Conservation (phyloP, 2,888 invertebrate species). For the Anagyrus pseudococci region DNA sequence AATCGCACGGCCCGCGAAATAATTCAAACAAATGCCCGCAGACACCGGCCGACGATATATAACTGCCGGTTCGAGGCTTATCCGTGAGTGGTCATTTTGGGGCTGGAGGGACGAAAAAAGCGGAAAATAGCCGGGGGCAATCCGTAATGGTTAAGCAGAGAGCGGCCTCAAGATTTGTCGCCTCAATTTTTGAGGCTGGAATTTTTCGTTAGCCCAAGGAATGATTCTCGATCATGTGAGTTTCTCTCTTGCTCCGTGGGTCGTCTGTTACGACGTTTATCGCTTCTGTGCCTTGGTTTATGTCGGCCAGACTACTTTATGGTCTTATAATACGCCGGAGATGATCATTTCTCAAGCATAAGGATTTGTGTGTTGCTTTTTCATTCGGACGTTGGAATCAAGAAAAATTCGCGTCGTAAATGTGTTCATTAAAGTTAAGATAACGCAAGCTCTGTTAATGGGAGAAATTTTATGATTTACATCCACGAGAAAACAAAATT, state of each 20-base stretch:
- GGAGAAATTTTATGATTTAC: too few relatives aligned
- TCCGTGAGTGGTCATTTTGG: constrained; percentile 60
- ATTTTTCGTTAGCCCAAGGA: constrained; percentile 7
- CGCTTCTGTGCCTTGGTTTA: too few relatives aligned
- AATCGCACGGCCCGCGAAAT: constrained; percentile 59
- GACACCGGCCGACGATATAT: constrained; percentile 50
- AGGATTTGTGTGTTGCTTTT: constrained; percentile 4
- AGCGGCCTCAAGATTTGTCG: constrained; percentile 53
- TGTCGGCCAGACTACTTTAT: too few relatives aligned
- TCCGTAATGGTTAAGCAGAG: constrained; percentile 59
- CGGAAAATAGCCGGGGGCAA: constrained; percentile 52
- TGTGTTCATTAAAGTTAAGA: constrained; percentile 11
- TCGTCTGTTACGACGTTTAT: constrained; percentile 4
- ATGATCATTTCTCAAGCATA: constrained; percentile 27
- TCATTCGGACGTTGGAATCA: constrained; percentile 7
- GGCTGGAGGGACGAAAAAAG: constrained; percentile 48
- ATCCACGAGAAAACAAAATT: too few relatives aligned
- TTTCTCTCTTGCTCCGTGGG: background rate
- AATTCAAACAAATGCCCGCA: constrained; percentile 60
- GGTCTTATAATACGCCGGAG: background rate
- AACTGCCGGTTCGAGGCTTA: constrained; percentile 55
- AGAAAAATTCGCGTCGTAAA: constrained; percentile 14
- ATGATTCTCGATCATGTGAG: constrained; percentile 22
- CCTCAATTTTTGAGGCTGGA: constrained; percentile 17
- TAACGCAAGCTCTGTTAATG: too few relatives aligned